Conservation (phyloP, 2,888 invertebrate species). For the Vesta saturnalis region DNA sequence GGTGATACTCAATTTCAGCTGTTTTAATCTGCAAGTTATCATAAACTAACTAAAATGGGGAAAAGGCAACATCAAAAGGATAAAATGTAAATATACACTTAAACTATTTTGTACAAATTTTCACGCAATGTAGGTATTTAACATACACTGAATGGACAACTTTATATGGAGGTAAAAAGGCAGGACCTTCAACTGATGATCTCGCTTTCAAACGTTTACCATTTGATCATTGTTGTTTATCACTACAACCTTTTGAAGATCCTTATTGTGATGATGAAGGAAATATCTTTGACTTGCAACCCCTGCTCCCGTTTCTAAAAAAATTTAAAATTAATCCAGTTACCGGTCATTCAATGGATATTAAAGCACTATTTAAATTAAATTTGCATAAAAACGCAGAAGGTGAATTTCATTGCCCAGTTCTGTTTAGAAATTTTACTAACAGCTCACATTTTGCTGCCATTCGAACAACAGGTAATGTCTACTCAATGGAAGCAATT, state of each 20-base stretch:
- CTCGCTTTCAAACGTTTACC: conserved; percentile 91
- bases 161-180: conserved; percentile 86
- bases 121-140: conserved; percentile 71
- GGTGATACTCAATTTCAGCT: background rate
- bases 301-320: conserved; percentile 86
- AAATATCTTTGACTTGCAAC: conserved; percentile 91
- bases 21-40: background rate
- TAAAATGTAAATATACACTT: conserved; percentile 74
- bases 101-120: conserved; percentile 13
- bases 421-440: conserved; percentile 90
- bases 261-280: conserved; percentile 93
- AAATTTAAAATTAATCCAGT: conserved; percentile 94
- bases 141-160: conserved; percentile 92
- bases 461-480: conserved; percentile 91
- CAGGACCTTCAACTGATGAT: conserved; percentile 74
- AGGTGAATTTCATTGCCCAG: conserved; percentile 91
- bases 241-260: conserved; percentile 90
- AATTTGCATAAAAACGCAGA: conserved; percentile 89
- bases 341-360: conserved; percentile 87
- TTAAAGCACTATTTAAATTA: conserved; percentile 84
- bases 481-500: conserved; percentile 93
- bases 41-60: conserved; percentile 74
- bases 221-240: conserved; percentile 91
- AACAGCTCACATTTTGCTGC: conserved; percentile 95
- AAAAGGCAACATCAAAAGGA: conserved; percentile 95